phyloP scores from a whole-genome alignment of 1,140 invertebrate genomes.

The Asbolus verrucosus region DNA sequence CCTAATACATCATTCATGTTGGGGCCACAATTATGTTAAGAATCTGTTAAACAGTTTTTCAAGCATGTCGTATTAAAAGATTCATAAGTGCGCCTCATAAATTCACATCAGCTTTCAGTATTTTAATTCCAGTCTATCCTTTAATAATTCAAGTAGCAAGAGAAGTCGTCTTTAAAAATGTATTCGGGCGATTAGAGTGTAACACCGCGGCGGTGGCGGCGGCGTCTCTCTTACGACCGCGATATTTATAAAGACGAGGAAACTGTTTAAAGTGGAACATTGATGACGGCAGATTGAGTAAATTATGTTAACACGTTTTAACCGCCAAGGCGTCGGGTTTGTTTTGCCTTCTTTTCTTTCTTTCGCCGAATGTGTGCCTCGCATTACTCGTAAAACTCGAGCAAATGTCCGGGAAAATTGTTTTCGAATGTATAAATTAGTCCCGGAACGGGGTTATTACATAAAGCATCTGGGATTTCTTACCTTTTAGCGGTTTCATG shows the following conservation, averaged over 20 bases:
- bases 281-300: conserved; percentile 49
- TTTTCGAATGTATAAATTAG: conserved; percentile 15
- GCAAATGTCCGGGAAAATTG: conserved; percentile 38
- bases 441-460: conserved; percentile 1
- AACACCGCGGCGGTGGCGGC: conserved; percentile 43
- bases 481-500: conserved; percentile 14
- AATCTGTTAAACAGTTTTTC: conserved; percentile 52
- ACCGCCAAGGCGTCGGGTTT: conserved; percentile 29
- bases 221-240: conserved; percentile 40
- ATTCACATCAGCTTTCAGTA: conserved; percentile 53
- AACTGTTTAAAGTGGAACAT: conserved; percentile 54
- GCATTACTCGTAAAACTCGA: no score
- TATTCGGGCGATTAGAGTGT: conserved; percentile 54
- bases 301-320: conserved; percentile 47
- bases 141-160: conserved; percentile 54
- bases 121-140: conserved; percentile 55
- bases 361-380: no score
- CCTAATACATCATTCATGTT: conserved; percentile 46
- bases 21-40: conserved; percentile 52
- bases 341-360: conserved; percentile 27
- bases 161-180: conserved; percentile 56
- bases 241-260: conserved; percentile 54
- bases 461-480: conserved; percentile 15
- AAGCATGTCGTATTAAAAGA: conserved; percentile 51
- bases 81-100: conserved; percentile 50